These are phyloP conservation scores for Musca vetustissima DNA, from an alignment of 1,140 invertebrate genomes.

Conservation along the genomic window DNA sequence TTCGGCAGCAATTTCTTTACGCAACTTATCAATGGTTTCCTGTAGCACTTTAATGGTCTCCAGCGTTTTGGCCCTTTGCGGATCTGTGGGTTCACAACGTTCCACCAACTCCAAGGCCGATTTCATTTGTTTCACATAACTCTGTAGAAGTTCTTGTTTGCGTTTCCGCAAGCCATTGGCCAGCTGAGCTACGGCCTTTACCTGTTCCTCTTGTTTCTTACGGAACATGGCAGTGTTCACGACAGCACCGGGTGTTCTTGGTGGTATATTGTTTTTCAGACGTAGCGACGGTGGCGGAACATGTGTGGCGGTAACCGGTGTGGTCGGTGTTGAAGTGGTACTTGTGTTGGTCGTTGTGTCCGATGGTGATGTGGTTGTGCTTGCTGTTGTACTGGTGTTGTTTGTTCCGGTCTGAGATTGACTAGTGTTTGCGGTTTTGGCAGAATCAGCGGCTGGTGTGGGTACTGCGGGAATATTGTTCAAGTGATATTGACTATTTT, in stretches of 20 bases:
- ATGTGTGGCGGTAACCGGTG: conserved; percentile 33
- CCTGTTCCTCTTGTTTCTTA: conserved; percentile 54
- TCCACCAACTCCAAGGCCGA: conserved; percentile 49
- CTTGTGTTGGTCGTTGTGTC: conserved; percentile 1
- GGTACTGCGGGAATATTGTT: conserved; percentile 50
- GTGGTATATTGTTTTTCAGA: conserved; percentile 32
- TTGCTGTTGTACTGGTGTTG: conserved; percentile 30
- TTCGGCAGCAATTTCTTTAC: conserved; percentile 51
- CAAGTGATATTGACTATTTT: conserved; percentile 52
- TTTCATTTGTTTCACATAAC: conserved; percentile 55
- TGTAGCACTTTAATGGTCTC: conserved; percentile 52
- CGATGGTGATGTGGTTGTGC: conserved; percentile 1
- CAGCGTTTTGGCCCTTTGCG: conserved; percentile 41
- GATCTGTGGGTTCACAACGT: conserved; percentile 47
- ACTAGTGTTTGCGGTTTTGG: conserved; percentile 41
- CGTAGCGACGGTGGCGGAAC: conserved; percentile 49
- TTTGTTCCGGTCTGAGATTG: conserved; percentile 21
- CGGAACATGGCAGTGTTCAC: conserved; percentile 38
- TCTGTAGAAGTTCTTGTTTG: conserved; percentile 52
- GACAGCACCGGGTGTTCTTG: background rate
- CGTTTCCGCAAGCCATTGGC: conserved; percentile 52
- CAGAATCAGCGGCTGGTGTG: conserved; percentile 45
- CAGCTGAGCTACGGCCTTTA: conserved; percentile 52
- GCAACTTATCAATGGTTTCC: conserved; percentile 49
- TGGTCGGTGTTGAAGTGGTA: conserved; percentile 12